Evolutionary conservation across 2,113 vertebrate genomes (phyloP).

Genomic region (Actenoides lindsayi): DNA sequence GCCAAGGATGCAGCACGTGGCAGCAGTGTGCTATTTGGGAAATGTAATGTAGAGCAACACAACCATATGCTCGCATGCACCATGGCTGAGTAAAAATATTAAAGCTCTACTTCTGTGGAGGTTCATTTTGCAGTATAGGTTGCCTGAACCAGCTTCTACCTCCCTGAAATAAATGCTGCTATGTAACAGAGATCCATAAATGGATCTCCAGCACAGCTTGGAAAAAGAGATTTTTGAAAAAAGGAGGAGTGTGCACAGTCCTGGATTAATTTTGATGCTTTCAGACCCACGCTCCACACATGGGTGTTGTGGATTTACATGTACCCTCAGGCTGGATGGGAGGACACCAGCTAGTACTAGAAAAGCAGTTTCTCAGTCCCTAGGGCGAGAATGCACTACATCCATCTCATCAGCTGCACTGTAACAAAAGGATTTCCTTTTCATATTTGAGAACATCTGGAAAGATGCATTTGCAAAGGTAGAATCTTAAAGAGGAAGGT

Average conservation of each 20-base stretch:
- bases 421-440: neutral
- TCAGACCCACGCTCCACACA: neutral
- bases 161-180: neutral
- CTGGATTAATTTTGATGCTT: neutral
- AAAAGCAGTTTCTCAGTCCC: neutral
- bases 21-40: neutral
- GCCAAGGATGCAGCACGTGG: neutral
- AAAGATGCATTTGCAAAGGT: conserved; percentile 17
- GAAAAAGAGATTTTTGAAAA: neutral
- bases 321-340: neutral
- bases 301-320: neutral
- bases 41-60: neutral
- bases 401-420: neutral
- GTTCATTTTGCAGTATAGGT: neutral
- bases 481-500: conserved; percentile 5
- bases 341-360: neutral
- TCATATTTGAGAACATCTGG: neutral
- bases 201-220: neutral
- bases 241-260: neutral
- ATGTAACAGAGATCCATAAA: neutral
- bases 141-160: neutral
- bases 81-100: neutral
- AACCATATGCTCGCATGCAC: neutral
- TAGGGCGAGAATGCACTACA: neutral
- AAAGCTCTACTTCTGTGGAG: neutral